Base-by-base conservation (phyloP, 2,797 vertebrate species). In the Mormyrops boulengeri region DNA sequence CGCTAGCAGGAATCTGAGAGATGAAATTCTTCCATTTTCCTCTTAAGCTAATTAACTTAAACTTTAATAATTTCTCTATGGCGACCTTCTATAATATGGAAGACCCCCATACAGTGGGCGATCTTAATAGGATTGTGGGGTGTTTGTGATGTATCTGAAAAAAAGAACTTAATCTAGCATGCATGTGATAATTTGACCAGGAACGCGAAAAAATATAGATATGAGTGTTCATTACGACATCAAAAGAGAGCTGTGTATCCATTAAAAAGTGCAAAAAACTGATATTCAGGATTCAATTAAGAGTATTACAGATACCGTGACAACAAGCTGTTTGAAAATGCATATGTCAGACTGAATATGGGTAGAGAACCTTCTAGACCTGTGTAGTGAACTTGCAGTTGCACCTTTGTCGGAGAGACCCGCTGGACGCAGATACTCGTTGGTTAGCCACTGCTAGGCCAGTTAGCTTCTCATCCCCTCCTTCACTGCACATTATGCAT, bases 401-500 rank as follows among this genome's bases (percentile, higher is more conserved):
- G 93, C 92, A 92, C 89, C 92, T 91, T 91, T 88, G 92, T 60
- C 73, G 82, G 22, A 90, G 87, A 93, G 92, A 91, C 92, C 89
- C 85, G 91, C 93, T 91, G 92, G 93, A 92, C 88, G 69, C 91
- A 92, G 93, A 93, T 93, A 94, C 93, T 94, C 92, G 94, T 95
- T 94, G 94, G 69, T 53, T 94, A 94, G 91, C 89, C 93, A 91
- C 92, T 93, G 93, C 93, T 91, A 94, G 93, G 90, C 91, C 94
- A 93, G 94, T 94, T 93, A 94, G 94, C 94, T 93, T 93, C 94
- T 92, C 92, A 88, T 92, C 93, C 93, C 95, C 95, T 95, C 95
- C 93, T 60, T 94, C 93, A 94, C 94, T 94, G 95, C 95, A 94
- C 94, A 94, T 94, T 93, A 94, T 95, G 93, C 93, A 94, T 94